These are phyloP conservation scores for Andrena minutula DNA, from an alignment of 2,888 invertebrate species.

Conservation along the genomic window DNA sequence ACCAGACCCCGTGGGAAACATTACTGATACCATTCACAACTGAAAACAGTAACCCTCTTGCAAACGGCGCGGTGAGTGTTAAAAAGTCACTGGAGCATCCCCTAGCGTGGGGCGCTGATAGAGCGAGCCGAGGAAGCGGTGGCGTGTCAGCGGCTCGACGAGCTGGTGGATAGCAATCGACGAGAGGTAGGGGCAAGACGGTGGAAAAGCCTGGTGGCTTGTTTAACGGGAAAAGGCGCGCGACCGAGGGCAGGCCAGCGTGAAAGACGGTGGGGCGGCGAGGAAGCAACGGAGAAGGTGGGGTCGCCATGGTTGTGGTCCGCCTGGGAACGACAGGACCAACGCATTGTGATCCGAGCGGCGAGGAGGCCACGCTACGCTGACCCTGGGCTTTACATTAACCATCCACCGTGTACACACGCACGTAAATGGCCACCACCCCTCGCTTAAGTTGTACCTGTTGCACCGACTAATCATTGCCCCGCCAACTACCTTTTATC, in stretches of 20 bases:
- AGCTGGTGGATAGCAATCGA: constrained; percentile 34
- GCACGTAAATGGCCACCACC: constrained; percentile 73
- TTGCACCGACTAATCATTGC: constrained; percentile 78
- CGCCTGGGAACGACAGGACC: constrained; percentile 83
- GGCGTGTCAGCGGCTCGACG: background rate
- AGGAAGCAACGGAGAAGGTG: constrained; percentile 73
- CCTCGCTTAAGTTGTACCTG: constrained; percentile 72
- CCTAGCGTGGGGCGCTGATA: constrained; percentile 5
- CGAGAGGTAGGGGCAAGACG: constrained; percentile 20
- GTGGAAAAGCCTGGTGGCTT: constrained; percentile 38
- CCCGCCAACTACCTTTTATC: constrained; percentile 58
- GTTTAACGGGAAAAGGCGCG: constrained; percentile 69
- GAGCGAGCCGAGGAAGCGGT: constrained; percentile 9
- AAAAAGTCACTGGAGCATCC: background rate
- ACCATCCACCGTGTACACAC: constrained; percentile 76
- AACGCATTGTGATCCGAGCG: constrained; percentile 81
- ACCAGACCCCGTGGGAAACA: no score
- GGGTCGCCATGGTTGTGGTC: constrained; percentile 84
- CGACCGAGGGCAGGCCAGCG: constrained; percentile 47
- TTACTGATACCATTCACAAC: no score
- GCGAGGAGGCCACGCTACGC: constrained; percentile 83
- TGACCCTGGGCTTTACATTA: constrained; percentile 82
- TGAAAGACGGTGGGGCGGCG: constrained; percentile 39
- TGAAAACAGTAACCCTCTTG: no score
- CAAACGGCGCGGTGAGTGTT: background rate